Percentiles rank a stretch among this genome's conserved stretches.
These are phyloP conservation scores for Limnephilus rhombicus DNA, from an alignment of 2,888 invertebrate genomes.

Conservation along the genomic window DNA sequence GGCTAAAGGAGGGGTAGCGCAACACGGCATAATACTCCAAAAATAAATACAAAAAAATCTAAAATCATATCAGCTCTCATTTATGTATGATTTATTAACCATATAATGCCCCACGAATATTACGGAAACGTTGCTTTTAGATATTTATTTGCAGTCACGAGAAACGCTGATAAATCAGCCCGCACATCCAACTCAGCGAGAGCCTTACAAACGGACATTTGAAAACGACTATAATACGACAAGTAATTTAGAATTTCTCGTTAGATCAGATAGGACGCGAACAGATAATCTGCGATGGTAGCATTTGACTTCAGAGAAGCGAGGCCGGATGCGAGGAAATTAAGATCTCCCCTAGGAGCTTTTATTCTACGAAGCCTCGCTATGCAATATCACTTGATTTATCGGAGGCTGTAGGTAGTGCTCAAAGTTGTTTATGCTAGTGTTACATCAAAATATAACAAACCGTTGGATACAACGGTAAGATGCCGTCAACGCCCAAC, in stretches of 20 bases:
- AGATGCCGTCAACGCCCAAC: too few species aligned
- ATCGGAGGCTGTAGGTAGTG: neutral
- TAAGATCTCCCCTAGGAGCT: constrained; percentile 14
- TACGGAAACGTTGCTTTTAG: neutral
- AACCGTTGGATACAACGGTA: too few species aligned
- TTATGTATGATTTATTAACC: too few species aligned
- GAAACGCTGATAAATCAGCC: neutral
- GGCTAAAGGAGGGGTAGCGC: too few species aligned
- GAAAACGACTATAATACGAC: neutral
- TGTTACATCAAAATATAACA: too few species aligned
- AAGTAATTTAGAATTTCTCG: constrained; percentile 16
- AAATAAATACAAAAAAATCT: too few species aligned
- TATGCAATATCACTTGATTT: constrained; percentile 30
- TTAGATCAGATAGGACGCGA: constrained; percentile 11
- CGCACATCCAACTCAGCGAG: neutral
- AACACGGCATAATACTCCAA: too few species aligned
- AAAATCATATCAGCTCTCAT: too few species aligned
- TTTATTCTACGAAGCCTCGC: constrained; percentile 17
- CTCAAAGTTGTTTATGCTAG: neutral
- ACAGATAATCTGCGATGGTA: constrained; percentile 11
- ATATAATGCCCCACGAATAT: neutral
- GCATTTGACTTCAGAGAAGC: neutral
- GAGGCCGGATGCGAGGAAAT: constrained; percentile 8
- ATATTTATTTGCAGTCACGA: constrained; percentile 1
- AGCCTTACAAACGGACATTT: neutral